Base-by-base conservation (phyloP, 2,113 vertebrate genomes). In the Caranx melampygus region DNA sequence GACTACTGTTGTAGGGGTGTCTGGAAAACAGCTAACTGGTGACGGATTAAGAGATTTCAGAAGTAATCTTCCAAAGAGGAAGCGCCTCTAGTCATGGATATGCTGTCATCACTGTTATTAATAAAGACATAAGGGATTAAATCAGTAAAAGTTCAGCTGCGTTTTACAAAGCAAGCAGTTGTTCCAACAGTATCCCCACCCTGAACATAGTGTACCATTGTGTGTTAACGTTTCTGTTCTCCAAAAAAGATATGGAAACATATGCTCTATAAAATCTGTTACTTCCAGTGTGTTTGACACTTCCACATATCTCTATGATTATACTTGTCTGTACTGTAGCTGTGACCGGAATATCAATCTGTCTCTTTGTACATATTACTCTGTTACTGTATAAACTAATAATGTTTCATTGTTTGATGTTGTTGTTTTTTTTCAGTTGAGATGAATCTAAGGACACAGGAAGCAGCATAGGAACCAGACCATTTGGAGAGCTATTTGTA, bases 31-130 rank as follows among this genome's bases (percentile, higher is more conserved):
- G 81, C 78, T 79, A 79, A 78, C 83, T 88, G 88, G 72, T 88
- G 86, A 90, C 20, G 82, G 89, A 92, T 93, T 89, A 91, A 81
- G 80, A 88, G 86, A 90, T 90, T 92, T 85, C 15, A 62, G 64
- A 59, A 34, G 34, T 88, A 82, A 94, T 84, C 81, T 81, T 70
- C 59, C 75, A 60, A 73, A 84, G 62, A 83, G 81, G 88, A 91
- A 91, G 76, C n/a, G 68, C 72, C 81, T 57, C 66, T 60, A 88
- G 83, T 86, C 84, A 86, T 82, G 75, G 54, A 88, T 87, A 75
- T 89, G 76, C 70, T 90, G 79, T 90, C 86, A 90, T 84, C 72
- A 18, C 45, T 78, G 65, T 88, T 89, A 89, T 89, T 86, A 87
- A 88, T 88, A 82, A 86, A 87, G 60, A 85, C 68, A 81, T 58